These are phyloP conservation scores for Myocastor coypus DNA, from an alignment of 2,113 vertebrate genomes.

Conservation along the genomic window DNA sequence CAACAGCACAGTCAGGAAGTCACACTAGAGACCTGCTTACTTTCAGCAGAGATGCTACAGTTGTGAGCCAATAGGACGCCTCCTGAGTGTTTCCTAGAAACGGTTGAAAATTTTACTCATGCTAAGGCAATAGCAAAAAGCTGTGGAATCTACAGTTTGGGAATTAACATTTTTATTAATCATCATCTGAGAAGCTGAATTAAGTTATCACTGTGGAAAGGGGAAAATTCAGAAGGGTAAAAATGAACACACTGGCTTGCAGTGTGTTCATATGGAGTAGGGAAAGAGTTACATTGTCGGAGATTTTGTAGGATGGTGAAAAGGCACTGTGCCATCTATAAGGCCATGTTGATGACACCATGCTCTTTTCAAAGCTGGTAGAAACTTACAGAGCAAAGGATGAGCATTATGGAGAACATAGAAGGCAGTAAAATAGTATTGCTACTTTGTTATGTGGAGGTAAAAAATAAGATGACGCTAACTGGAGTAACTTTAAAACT, in stretches of 20 bases:
- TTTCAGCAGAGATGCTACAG: not conserved
- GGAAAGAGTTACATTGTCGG: not conserved
- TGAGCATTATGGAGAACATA: not conserved
- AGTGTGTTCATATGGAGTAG: not conserved
- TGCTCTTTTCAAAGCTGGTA: not conserved
- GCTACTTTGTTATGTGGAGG: too few relatives aligned
- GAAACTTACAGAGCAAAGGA: not conserved
- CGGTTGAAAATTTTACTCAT: not conserved
- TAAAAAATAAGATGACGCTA: not conserved
- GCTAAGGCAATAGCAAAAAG: not conserved
- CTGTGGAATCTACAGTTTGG: not conserved
- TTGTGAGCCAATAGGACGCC: fast-evolving
- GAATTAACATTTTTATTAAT: not conserved
- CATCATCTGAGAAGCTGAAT: not conserved
- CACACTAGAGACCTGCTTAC: not conserved
- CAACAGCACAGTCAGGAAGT: not conserved
- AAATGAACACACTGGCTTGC: not conserved
- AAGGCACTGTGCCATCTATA: not conserved
- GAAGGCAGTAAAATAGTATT: not conserved
- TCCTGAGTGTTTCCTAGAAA: not conserved
- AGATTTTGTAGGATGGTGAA: not conserved
- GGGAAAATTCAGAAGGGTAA: not conserved
- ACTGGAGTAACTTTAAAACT: not conserved
- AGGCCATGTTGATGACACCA: not conserved
- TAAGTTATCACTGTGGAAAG: not conserved